phyloP scores from a whole-genome alignment of 2,888 invertebrate species.

The Dysmachus trigonus region DNA sequence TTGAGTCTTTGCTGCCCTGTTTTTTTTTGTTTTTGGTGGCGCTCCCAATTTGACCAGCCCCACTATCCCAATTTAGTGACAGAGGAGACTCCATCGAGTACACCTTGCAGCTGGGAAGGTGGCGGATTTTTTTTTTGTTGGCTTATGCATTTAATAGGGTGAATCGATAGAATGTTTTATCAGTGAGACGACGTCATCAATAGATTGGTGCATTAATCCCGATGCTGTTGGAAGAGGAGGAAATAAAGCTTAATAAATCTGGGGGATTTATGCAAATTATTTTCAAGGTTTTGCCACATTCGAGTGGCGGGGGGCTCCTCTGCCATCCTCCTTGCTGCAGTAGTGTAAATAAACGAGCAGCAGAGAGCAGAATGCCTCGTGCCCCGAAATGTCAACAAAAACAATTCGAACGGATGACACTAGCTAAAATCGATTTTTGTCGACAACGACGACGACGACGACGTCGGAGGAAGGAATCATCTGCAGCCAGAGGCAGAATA shows the following conservation, averaged over 20 bases:
- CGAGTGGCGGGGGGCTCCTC: not conserved
- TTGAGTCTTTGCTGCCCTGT: not conserved
- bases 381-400: conserved; percentile 25
- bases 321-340: not conserved
- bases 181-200: not conserved
- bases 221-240: not conserved
- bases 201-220: not conserved
- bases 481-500: not conserved
- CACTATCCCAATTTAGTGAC: not conserved
- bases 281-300: not conserved
- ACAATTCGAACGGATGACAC: not conserved
- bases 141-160: not conserved
- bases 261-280: not conserved
- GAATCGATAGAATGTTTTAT: not conserved
- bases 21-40: no score
- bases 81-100: not conserved
- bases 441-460: no score
- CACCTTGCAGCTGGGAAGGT: not conserved
- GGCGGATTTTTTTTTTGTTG: not conserved
- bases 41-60: not conserved
- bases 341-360: not conserved
- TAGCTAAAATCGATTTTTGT: not conserved
- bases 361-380: not conserved
- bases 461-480: no score
- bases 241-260: not conserved